These are phyloP conservation scores for Chloromyia formosa DNA, from an alignment of 2,888 invertebrate genomes.

Conservation along the genomic window DNA sequence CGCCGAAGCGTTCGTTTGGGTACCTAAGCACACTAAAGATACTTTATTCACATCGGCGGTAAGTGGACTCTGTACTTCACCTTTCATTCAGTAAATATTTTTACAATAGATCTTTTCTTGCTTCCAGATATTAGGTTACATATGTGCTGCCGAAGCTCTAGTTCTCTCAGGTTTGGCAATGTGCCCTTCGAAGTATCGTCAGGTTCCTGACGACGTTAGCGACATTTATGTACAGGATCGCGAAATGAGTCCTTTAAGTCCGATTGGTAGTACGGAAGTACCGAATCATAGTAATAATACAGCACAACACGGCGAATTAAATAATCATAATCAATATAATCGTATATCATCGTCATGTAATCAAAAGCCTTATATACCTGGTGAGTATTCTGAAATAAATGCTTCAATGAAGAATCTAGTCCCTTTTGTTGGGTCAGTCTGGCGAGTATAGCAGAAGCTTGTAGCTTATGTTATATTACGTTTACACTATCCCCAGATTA, in stretches of 20 bases:
- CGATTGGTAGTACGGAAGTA: slow-evolving; percentile 62
- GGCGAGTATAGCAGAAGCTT: no score
- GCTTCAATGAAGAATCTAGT: not conserved
- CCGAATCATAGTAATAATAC: slow-evolving; percentile 57
- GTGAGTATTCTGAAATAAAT: slow-evolving; percentile 53
- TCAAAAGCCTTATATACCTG: slow-evolving; percentile 66
- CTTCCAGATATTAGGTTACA: slow-evolving; percentile 70
- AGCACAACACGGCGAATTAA: slow-evolving; percentile 57
- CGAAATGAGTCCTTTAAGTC: slow-evolving; percentile 66
- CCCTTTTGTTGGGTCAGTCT: not conserved
- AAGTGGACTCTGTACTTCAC: no score
- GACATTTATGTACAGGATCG: slow-evolving; percentile 67
- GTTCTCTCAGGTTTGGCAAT: slow-evolving; percentile 69
- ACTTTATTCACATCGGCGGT: slow-evolving; percentile 74
- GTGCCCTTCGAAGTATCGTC: slow-evolving; percentile 69
- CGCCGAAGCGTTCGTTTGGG: slow-evolving; percentile 73
- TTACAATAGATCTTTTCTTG: not conserved
- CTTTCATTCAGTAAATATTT: not conserved
- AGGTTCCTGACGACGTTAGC: slow-evolving; percentile 72
- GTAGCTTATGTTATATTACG: no score
- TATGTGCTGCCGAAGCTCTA: slow-evolving; percentile 70
- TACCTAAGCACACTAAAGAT: slow-evolving; percentile 76
- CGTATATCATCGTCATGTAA: slow-evolving; percentile 63
- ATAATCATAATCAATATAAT: slow-evolving; percentile 61
- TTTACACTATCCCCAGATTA: no score